Conservation (phyloP, 1,140 invertebrate species). For the Sinella curviseta region DNA sequence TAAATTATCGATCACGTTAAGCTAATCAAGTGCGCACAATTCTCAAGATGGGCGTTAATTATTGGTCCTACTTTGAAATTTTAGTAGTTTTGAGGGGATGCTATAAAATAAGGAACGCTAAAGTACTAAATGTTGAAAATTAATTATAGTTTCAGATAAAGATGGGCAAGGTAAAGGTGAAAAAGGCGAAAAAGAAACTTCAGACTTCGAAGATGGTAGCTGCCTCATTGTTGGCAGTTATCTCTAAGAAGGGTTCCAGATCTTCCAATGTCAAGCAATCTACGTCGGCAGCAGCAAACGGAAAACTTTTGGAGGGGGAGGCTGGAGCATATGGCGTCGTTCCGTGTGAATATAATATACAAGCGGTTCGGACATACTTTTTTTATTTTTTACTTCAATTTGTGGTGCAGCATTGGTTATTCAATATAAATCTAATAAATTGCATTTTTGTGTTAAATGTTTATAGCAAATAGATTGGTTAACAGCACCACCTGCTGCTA, state of each 20-base stretch:
- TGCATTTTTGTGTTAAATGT: neutral
- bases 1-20: too few relatives aligned
- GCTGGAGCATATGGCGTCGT: neutral
- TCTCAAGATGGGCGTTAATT: too few relatives aligned
- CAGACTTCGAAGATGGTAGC: neutral
- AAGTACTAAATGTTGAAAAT: too few relatives aligned
- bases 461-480: constrained; percentile 19
- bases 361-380: neutral
- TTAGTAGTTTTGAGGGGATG: too few relatives aligned
- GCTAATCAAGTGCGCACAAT: too few relatives aligned
- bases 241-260: neutral
- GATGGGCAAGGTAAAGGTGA: neutral
- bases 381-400: too few relatives aligned
- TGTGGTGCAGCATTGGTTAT: too few relatives aligned
- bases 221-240: neutral
- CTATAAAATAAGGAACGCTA: too few relatives aligned
- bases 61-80: too few relatives aligned
- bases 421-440: neutral
- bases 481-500: neutral
- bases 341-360: neutral
- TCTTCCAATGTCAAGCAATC: neutral
- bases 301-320: neutral
- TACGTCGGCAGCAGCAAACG: neutral
- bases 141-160: too few relatives aligned
- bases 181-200: neutral